These are phyloP conservation scores for Mola mola DNA, from an alignment of 2,113 vertebrate species.

Conservation along the genomic window DNA sequence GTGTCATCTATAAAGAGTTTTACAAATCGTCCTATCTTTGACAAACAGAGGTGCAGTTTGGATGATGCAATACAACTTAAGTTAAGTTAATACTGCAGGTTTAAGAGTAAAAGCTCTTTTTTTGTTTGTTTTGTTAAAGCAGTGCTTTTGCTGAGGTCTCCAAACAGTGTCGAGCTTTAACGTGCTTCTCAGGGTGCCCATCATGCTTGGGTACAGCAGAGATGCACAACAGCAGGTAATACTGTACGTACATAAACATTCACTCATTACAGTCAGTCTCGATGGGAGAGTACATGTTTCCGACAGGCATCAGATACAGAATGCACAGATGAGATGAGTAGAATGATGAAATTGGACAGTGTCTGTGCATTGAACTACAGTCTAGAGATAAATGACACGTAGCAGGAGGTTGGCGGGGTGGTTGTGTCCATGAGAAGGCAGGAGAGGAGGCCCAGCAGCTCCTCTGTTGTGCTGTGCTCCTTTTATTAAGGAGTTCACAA, in stretches of 20 bases:
- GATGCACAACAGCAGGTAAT: constrained; percentile 47
- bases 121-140: constrained; percentile 20
- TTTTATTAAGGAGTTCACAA: constrained; percentile 28
- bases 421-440: constrained; percentile 35
- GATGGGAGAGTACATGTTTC: constrained; percentile 40
- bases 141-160: constrained; percentile 48
- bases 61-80: constrained; percentile 27
- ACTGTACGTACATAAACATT: constrained; percentile 69
- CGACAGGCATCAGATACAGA: constrained; percentile 44
- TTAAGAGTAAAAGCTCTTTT: constrained; percentile 25
- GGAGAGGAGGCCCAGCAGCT: constrained; percentile 30
- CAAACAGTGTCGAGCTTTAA: constrained; percentile 46
- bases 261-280: constrained; percentile 62
- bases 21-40: constrained; percentile 49
- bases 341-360: constrained; percentile 44
- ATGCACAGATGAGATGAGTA: constrained; percentile 36
- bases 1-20: constrained; percentile 58
- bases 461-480: constrained; percentile 26
- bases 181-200: constrained; percentile 42
- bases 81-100: constrained; percentile 40
- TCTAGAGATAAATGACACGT: constrained; percentile 38
- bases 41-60: constrained; percentile 48
- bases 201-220: constrained; percentile 68
- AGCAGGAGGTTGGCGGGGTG: constrained; percentile 26
- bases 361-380: constrained; percentile 56